Evolutionary conservation across 64 coral and sea anemone genomes (phyloP), one percentile per base, ranked within the genome.

Genomic region (Montipora foliosa): DNA sequence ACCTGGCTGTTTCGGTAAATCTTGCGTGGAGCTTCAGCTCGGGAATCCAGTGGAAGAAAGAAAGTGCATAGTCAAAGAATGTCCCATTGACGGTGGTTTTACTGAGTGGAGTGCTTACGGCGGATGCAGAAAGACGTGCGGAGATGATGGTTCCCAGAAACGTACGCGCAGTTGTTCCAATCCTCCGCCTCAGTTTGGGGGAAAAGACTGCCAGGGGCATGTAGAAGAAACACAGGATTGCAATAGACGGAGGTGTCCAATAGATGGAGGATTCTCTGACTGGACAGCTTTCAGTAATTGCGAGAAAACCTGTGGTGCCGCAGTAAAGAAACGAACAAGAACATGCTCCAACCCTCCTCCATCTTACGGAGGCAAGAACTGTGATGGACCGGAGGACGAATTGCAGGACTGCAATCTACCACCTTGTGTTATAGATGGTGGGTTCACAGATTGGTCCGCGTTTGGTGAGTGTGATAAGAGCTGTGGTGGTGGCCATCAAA

Each of bases 121-220:
- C 8, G 79, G 75, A 3, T 97, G 95, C 20, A 92, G 68, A 37
- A 92, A 88, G 67, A 51, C 89, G 3, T 97, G 95, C 51, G 92
- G 92, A 4, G 70, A 84, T 12, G 89, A 93, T 11, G 95, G 95
- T 13, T 52, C 92, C 0, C 71, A 82, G 21, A 97, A 94, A 83
- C 76, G 93, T 80, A 67, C 47, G 8, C 50, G 95, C 11, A 79
- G 89, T 13, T 97, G 95, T 53, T 88, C 95, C 4, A 97, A 97
- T 51, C 95, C 95, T 6, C 10, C 64, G 6, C 95, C 95, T 13
- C 85, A 87, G 51, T 81, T 83, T 20, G 93, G 50, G 6, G 95
- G 95, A 5, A 92, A 94, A 59, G 22, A 20, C 60, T 97, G 95
- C 47, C 60, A 44, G 10, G 95, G 89, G 16, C 0, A 17, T 1